phyloP scores from a whole-genome alignment of 2,888 invertebrate species.

The Hydraecia micacea region DNA sequence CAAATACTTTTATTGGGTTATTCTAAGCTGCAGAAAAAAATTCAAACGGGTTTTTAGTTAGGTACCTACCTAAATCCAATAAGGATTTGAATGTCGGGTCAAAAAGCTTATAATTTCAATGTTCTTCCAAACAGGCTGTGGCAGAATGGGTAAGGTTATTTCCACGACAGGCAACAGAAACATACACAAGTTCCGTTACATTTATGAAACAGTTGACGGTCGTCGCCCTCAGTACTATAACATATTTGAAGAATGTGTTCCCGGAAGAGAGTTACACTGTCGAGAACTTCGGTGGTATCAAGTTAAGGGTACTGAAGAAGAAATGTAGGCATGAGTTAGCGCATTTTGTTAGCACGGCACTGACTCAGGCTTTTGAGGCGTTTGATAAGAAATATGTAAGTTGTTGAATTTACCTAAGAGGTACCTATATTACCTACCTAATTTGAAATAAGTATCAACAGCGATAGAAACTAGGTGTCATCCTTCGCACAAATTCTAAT shows the following conservation, averaged over 20 bases:
- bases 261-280: conserved; percentile 77
- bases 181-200: conserved; percentile 81
- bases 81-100: background rate
- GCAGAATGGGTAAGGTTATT: conserved; percentile 81
- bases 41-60: background rate
- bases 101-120: background rate
- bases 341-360: conserved; percentile 79
- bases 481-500: background rate
- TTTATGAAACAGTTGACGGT: conserved; percentile 85
- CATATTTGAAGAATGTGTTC: conserved; percentile 79
- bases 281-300: conserved; percentile 77
- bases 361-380: conserved; percentile 83
- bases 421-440: background rate
- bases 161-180: conserved; percentile 79
- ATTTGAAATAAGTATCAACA: background rate
- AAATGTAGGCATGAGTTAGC: conserved; percentile 80
- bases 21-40: background rate
- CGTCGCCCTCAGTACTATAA: conserved; percentile 81
- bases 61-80: background rate
- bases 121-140: conserved; percentile 71
- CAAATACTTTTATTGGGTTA: background rate
- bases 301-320: conserved; percentile 78
- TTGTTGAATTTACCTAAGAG: background rate
- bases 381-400: conserved; percentile 86
- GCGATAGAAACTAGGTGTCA: background rate